Evolutionary conservation across 2,888 invertebrate genomes (phyloP), one percentile per base, ranked within the genome.

Genomic region (Rhagium mordax): DNA sequence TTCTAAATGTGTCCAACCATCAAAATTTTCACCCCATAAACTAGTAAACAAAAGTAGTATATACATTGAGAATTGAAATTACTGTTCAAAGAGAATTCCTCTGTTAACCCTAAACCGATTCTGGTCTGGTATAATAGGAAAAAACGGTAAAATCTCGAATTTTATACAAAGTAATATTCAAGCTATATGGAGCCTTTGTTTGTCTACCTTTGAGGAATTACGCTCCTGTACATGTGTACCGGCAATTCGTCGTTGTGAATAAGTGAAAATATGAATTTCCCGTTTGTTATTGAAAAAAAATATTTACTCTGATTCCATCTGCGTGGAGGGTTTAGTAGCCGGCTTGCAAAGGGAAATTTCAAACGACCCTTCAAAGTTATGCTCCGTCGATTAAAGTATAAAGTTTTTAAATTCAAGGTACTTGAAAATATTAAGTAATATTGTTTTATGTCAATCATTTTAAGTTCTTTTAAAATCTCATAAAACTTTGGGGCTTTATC

Each of bases 331-430:
- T 64, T 24, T 59, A 69, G 47, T 57, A 53, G 10, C 59, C 67
- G 69, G 48, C 49, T 67, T 67, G 27, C 55, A 47, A 66, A 48
- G 27, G 55, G 55, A 70, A 70, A 69, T 57, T 66, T 59, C 21
- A 53, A 18, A 61, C 57, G 51, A 64, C 68, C 70, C 64, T 59
- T 41, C 57, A 21, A 41, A 59, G 57, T 67, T 70, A 70, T 61
- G 73, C 27, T 49, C 10, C 48, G 33, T 10, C 59, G 72, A 62
- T 48, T 68, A 72, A 57, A 59, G 59, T n/a, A 29, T 33, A 61
- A 68, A 66, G 60, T 66, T 71, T 71, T 66, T 66, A 66, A 33
- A 66, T 55, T 59, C 24, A 27, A 55, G 27, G 24, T 47, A 64
- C 24, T 57, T 21, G 62, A 57, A 41, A 57, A 41, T n/a, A 10